Base-by-base conservation (phyloP, 2,797 vertebrate genomes). In the Mormyrus proboscirostris region DNA sequence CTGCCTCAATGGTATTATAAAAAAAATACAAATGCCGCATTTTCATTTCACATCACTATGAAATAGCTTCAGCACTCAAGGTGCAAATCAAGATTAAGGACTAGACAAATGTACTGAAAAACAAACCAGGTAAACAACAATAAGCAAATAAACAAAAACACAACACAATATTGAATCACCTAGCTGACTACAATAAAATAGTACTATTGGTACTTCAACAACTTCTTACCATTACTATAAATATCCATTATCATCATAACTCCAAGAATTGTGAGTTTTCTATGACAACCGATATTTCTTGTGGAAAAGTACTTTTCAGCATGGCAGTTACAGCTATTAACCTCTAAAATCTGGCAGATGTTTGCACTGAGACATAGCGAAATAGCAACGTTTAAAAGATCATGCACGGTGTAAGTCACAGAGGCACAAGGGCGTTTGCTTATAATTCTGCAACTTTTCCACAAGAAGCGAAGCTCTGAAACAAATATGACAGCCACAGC, bases 361-460 rank as follows among this genome's bases (percentile, higher is more conserved):
- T 44, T 41, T 41, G 69, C 69, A 76, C 69, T 41, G 38, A 82
- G 38, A 47, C 7, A 38, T 19, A 47, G 76, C 47, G 14, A 82
- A 47, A 82, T 82, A 44, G n/a, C 4, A n/a, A 47, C 76, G n/a
- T 41, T 76, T 47, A 0, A 3, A 9, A 44, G 47, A 22, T n/a
- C 6, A 79, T 79, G 73, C 73, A 79, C 73, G 9, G 38, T 47
- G 6, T 14, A 79, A 47, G 41, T 82, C 76, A 47, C 76, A 9
- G 16, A 82, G 76, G 10, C 76, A n/a, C 19, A 82, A 82, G 76
- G 76, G 41, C 41, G 12, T 59, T 59, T 57, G 29, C 33, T 86
- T 57, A 86, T 41, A 50, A 29, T 33, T 53, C 29, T 86, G 85
- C 85, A 86, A 59, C 51, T 59, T 87, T 59, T 87, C 86, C 86